Base-by-base conservation (phyloP, 2,797 vertebrate genomes). In the Triplophysa yarkandensis region DNA sequence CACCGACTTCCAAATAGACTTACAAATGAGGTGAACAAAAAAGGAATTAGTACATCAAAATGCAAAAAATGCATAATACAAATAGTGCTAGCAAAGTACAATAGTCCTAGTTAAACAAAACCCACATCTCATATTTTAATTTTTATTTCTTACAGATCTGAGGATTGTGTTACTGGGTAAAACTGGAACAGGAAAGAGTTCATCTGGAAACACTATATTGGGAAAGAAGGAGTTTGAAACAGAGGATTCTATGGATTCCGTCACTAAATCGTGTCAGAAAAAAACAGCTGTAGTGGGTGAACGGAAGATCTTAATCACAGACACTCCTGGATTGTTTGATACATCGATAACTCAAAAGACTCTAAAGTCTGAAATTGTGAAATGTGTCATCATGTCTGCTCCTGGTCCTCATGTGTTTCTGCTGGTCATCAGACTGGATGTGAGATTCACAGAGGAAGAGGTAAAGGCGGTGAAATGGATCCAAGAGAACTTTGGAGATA, bases 341-440 rank as follows among this genome's bases (percentile, higher is more conserved):
- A 21, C 46, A 50, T 50, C 8, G 23, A 34, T 9, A 9, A 34
- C 65, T 41, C 10, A 9, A 16, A 16, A 16, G 3, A 4, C 14
- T 3, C 39, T 14, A 4, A 1, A 65, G 83, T 11, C 77, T 87
- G 64, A 80, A 87, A 30, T 86, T 88, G 4, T 1, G 2, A 46
- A 17, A n/a, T 46, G 44, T 19, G n/a, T 46, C 4, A 6, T 1
- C 5, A 19, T 46, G 17, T 46, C 44, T 46, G 17, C 6, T 46
- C 44, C 44, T 19, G 44, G 44, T 46, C 89, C 90, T 44, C 89
- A 90, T 1, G 89, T 85, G 39, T 90, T 90, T 83, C 76, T 76
- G 8, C 60, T 88, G 3, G 83, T 87, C 4, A 43, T n/a, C n/a
- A n/a, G n/a, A n/a, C n/a, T n/a, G n/a, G n/a, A n/a, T n/a, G n/a